Evolutionary conservation across 1,140 invertebrate genomes (phyloP), one percentile per base, ranked within the genome.

Genomic region (Drosophila pectinifera): DNA sequence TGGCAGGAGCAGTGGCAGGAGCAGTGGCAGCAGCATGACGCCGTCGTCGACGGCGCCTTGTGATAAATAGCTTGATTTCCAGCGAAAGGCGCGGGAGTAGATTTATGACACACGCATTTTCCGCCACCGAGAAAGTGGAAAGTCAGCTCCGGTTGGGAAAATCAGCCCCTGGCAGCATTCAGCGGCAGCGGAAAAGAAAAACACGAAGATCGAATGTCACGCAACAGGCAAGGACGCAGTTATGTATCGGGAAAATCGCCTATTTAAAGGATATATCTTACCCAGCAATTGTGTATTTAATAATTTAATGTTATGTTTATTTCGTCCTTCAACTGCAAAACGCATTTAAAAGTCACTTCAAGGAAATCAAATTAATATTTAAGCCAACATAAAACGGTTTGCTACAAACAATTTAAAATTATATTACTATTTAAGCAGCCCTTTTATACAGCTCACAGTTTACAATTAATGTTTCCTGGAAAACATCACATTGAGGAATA

Each of bases 21-120:
- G 46, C 36, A 38, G 36, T 11, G 14, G 22, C 26, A 53, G 43
- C 68, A 70, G 51, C 68, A 72, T 72, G 68, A 72, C 51, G 65
- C 57, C 73, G 53, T 65, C 43, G 63, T 57, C 72, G 51, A n/a
- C 59, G 69, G 42, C 72, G 58, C 70, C 70, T 74, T 31, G 59
- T 75, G 73, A 75, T 75, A 75, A 75, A 75, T 75, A 75, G 73
- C 73, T 75, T 75, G 73, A 75, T 75, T 75, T 75, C 63, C 55
- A 74, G 46, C 67, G 55, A 61, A 74, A 76, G 61, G 53, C 73
- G 73, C 73, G 61, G 46, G 61, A 58, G 61, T 75, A 76, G 73
- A 76, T 76, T 76, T 76, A 76, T 76, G 73, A 76, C 73, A 76
- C 72, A 76, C 73, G 73, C 73, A 57, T 57, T 72, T 72, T 72